A percentile compares a stretch with the other conserved stretches of the same genome.
Evolutionary conservation across 2,113 vertebrate species (phyloP).

Genomic region (Zapus hudsonius): DNA sequence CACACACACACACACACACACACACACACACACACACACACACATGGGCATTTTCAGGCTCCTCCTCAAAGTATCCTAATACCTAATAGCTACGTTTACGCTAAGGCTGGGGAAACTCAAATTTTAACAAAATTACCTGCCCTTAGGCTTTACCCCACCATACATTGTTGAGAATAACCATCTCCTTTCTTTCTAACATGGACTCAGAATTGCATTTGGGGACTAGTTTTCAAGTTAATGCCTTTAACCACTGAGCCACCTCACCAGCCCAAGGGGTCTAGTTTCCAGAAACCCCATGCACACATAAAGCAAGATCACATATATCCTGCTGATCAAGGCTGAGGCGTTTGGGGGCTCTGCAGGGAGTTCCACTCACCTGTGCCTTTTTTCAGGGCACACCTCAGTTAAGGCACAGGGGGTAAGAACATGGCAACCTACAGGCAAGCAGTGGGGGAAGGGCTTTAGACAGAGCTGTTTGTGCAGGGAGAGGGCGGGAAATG

Average conservation of each 20-base stretch:
- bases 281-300: neutral
- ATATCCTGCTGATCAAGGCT: neutral
- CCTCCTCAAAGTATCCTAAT: neutral
- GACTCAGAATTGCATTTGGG: too few species aligned
- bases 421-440: neutral
- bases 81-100: neutral
- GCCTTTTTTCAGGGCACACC: neutral
- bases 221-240: too few species aligned
- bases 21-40: too few species aligned
- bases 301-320: neutral
- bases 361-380: neutral
- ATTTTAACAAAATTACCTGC: neutral
- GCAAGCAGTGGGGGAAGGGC: neutral
- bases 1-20: too few species aligned
- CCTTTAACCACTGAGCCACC: too few species aligned
- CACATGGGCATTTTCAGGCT: neutral
- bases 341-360: neutral
- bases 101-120: neutral
- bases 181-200: neutral
- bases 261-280: too few species aligned
- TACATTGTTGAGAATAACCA: neutral
- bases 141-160: too few species aligned
- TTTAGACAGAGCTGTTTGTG: neutral
- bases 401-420: neutral
- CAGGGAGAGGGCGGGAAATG: conserved; percentile 53